phyloP scores from a whole-genome alignment of 2,797 vertebrate genomes.

The Crocodylus rhombifer region DNA sequence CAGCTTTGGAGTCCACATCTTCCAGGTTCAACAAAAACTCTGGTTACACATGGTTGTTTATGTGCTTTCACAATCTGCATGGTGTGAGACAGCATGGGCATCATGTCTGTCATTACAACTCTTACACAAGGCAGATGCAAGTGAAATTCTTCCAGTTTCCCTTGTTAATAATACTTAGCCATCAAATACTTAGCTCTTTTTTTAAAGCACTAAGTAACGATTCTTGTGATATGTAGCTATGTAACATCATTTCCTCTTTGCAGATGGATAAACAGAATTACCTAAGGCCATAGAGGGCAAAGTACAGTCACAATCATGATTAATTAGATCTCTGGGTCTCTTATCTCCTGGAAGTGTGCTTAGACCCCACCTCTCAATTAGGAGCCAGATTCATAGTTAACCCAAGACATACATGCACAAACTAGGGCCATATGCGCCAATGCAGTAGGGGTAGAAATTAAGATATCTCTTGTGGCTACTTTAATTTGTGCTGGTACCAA shows the following conservation, averaged over 20 bases:
- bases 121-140: not conserved
- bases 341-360: not conserved
- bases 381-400: accelerated
- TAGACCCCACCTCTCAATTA: not conserved
- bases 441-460: not conserved
- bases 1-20: constrained; percentile 6
- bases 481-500: not conserved
- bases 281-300: accelerated
- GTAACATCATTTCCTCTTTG: not conserved
- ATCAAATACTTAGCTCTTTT: not conserved
- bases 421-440: not conserved
- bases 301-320: too few relatives aligned
- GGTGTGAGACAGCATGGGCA: not conserved
- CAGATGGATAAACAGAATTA: not conserved
- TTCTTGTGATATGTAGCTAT: not conserved
- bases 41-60: not conserved
- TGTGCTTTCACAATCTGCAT: not conserved
- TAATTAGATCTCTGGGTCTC: not conserved
- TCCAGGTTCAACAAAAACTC: constrained; percentile 45
- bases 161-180: not conserved
- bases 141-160: not conserved
- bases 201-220: not conserved
- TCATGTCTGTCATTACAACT: not conserved
- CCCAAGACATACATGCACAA: not conserved
- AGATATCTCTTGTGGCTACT: not conserved